Evolutionary conservation across 2,888 invertebrate species (phyloP), one percentile per base, ranked within the genome.

Genomic region (Ligdia adustata): DNA sequence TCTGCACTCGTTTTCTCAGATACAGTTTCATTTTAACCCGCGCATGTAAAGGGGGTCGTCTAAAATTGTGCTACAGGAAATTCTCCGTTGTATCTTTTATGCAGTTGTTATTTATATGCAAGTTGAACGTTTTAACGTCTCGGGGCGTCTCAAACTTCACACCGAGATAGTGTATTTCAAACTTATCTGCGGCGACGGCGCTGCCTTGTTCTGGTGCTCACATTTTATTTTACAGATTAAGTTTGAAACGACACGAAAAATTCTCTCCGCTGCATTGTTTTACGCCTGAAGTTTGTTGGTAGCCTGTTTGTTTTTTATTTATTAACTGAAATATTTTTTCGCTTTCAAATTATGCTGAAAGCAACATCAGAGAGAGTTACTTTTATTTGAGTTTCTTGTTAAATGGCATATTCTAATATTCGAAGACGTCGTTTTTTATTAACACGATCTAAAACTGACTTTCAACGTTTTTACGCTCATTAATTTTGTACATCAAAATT

Each of bases 101-200:
- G 33, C 39, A 15, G 39, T 57, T 60, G 57, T 62, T 66, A 62
- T 66, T 66, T 65, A 53, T 60, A 55, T 59, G 50, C 54, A 60
- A 60, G 48, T 57, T 63, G 62, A 55, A 53, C 60, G 54, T 63
- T 66, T 64, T 58, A 67, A 66, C 57, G 41, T 61, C 66, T 57
- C 39, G 51, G 34, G 66, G 64, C 63, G 55, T 58, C 57, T 46
- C 50, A 48, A 68, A 67, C 59, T 70, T 69, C 54, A 48, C 46
- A 43, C 50, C 46, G 24, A 52, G 60, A 66, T 59, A 59, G 57
- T 60, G 46, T 62, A 60, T 55, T 58, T 54, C 47, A 45, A 69
- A 69, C 62, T 60, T 64, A 52, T 57, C 53, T 63, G 44, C 33
- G 27, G 24, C 51, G 40, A 50, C 34, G 50, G 31, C 31, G 22